Evolutionary conservation across 2,888 invertebrate species (phyloP).

Genomic region (Sclerodermus sp.): DNA sequence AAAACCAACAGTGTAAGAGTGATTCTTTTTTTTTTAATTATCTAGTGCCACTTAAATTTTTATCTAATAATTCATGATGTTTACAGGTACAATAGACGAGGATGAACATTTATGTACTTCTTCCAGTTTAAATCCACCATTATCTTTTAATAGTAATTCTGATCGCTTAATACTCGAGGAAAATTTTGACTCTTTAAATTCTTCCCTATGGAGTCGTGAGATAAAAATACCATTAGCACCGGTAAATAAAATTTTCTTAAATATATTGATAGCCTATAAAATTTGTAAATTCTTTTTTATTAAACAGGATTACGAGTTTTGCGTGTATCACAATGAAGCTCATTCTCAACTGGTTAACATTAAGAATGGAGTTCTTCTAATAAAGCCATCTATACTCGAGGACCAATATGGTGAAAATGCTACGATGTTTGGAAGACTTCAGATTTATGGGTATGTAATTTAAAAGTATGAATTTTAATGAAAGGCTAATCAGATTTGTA

Average conservation of each 20-base stretch:
- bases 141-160: no score
- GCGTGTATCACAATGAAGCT: conserved; percentile 41
- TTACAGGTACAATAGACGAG: no score
- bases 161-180: conserved; percentile 63
- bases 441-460: conserved; percentile 21
- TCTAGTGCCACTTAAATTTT: no score
- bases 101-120: no score
- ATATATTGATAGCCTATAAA: no score
- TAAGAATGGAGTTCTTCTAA: conserved; percentile 34
- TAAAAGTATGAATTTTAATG: background rate
- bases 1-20: conserved; percentile 38
- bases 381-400: conserved; percentile 42
- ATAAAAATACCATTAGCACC: conserved; percentile 40
- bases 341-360: conserved; percentile 28
- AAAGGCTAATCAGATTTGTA: conserved; percentile 10
- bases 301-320: conserved; percentile 51
- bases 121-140: no score
- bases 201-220: conserved; percentile 36
- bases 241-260: conserved; percentile 27
- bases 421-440: conserved; percentile 34
- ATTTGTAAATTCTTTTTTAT: no score
- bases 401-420: conserved; percentile 40
- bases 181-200: conserved; percentile 58
- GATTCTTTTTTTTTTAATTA: no score
- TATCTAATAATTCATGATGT: no score